phyloP scores from a whole-genome alignment of 2,888 invertebrate species.

The Patella ulyssiponensis region DNA sequence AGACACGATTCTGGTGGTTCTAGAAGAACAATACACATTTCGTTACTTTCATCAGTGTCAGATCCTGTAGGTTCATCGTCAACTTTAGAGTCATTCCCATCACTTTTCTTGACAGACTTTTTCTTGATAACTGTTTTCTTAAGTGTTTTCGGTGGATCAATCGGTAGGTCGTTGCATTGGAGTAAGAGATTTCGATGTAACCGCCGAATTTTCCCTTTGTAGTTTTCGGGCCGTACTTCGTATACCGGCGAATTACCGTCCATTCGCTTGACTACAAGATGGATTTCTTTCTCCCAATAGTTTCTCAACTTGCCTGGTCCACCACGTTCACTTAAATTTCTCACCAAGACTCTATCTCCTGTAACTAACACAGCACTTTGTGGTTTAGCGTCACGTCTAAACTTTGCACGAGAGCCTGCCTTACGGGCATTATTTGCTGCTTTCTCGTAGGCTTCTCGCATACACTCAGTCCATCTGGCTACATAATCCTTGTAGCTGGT shows the following conservation, averaged over 20 bases:
- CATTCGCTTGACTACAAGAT: conserved; percentile 13
- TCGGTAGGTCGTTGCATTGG: too few relatives aligned
- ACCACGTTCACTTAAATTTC: conserved; percentile 22
- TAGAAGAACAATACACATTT: neutral
- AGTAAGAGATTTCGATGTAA: neutral
- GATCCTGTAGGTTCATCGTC: too few relatives aligned
- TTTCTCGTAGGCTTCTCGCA: conserved; percentile 13
- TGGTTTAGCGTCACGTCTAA: neutral
- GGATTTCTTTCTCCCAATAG: conserved; percentile 19
- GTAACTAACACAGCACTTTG: conserved; percentile 17
- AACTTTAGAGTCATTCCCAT: too few relatives aligned
- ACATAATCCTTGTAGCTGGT: conserved; percentile 15
- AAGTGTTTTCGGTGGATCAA: neutral
- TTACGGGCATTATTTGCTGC: conserved; percentile 5
- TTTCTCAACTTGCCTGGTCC: conserved; percentile 21
- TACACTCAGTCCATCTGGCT: conserved; percentile 16
- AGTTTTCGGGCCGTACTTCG: neutral
- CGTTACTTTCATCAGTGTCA: neutral
- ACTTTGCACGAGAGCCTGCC: neutral
- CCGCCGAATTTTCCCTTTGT: neutral
- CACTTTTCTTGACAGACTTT: too few relatives aligned
- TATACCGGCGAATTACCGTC: neutral
- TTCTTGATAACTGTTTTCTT: too few relatives aligned
- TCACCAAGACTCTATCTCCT: conserved; percentile 23
- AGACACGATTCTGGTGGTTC: neutral